These are phyloP conservation scores for Bagarius yarrelli DNA, from an alignment of 2,113 vertebrate species.

Conservation along the genomic window DNA sequence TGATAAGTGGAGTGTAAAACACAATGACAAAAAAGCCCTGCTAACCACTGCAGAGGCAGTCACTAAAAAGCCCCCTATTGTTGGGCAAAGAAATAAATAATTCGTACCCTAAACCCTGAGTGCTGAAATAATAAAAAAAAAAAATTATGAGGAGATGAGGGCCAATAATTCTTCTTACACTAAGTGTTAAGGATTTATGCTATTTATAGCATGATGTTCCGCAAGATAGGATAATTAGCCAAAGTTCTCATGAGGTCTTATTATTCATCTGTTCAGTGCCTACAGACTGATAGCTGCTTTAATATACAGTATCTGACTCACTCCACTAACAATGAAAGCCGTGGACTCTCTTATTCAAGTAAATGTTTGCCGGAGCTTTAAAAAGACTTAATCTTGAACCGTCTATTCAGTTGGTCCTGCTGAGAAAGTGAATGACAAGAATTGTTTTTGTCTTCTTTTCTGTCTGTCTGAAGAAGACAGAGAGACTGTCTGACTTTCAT, in stretches of 20 bases:
- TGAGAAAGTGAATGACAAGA: constrained; percentile 27
- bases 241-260: neutral
- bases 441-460: constrained; percentile 14
- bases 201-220: neutral
- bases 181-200: neutral
- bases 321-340: constrained; percentile 7
- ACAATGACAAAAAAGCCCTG: neutral
- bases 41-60: neutral
- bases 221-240: neutral
- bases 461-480: constrained; percentile 8
- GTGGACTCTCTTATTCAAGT: constrained; percentile 10
- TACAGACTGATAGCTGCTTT: constrained; percentile 22
- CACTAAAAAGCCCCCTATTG: neutral
- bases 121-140: neutral
- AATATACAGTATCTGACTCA: neutral
- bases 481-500: constrained; percentile 11
- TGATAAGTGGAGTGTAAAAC: neutral
- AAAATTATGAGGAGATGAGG: neutral
- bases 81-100: neutral
- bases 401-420: constrained; percentile 20
- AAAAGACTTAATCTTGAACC: constrained; percentile 28
- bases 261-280: constrained; percentile 15
- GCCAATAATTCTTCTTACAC: neutral
- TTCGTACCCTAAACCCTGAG: neutral
- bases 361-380: constrained; percentile 19